Percentiles rank a stretch among this genome's conserved stretches.
These are phyloP conservation scores for Aspidapion aeneum DNA, from an alignment of 2,888 invertebrate genomes.

Conservation along the genomic window DNA sequence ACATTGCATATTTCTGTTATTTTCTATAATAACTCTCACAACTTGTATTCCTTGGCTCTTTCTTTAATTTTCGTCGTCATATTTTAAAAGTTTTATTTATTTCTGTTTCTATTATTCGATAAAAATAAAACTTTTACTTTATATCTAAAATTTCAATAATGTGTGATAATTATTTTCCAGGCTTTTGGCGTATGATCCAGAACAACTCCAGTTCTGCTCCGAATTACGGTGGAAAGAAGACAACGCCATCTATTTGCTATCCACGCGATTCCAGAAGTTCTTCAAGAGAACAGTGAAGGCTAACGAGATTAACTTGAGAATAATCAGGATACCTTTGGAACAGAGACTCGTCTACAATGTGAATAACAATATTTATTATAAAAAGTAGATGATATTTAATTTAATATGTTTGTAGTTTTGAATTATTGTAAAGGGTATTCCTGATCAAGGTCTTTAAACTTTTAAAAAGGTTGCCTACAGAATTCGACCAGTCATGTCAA, in stretches of 20 bases:
- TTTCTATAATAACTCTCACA: too few species aligned
- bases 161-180: too few species aligned
- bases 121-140: too few species aligned
- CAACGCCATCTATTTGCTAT: conserved; percentile 68
- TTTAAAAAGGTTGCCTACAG: not conserved
- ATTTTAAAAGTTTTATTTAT: too few species aligned
- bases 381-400: conserved; percentile 10
- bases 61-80: too few species aligned
- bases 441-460: not conserved
- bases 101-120: too few species aligned
- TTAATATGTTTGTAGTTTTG: not conserved
- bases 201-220: conserved; percentile 73
- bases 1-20: too few species aligned
- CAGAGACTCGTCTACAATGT: conserved; percentile 13
- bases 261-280: conserved; percentile 77
- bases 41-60: too few species aligned
- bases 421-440: not conserved
- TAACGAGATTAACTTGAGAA: conserved; percentile 68
- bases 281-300: conserved; percentile 65
- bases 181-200: conserved; percentile 67
- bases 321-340: conserved; percentile 53
- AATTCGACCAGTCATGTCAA: too few species aligned
- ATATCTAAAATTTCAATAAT: too few species aligned
- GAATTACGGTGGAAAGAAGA: conserved; percentile 70
- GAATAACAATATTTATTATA: conserved; percentile 26